Percentiles rank a stretch among this genome's conserved stretches.
Conservation (phyloP, 2,888 invertebrate genomes). For the Aphodius sticticus region DNA sequence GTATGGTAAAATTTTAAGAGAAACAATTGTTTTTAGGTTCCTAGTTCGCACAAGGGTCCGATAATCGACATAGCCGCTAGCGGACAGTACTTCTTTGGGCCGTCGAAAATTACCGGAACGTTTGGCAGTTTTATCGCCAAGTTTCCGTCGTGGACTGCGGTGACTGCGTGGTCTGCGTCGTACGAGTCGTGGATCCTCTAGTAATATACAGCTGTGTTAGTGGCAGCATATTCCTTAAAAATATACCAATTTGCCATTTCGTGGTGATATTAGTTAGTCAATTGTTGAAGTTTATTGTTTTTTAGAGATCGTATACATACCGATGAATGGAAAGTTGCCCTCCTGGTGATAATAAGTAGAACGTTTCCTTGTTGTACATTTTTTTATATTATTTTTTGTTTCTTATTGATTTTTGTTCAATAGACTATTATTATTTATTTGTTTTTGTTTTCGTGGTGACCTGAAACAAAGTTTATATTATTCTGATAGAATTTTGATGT, state of each 20-base stretch:
- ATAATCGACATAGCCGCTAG: conserved; percentile 67
- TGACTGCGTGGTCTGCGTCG: conserved; percentile 75
- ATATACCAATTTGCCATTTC: conserved; percentile 5
- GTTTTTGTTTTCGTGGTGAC: neutral
- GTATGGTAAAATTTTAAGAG: too few species aligned
- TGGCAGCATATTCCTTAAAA: conserved; percentile 4
- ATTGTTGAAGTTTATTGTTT: neutral
- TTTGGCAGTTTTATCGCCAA: conserved; percentile 65
- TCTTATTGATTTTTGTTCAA: conserved; percentile 28
- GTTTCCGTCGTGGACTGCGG: conserved; percentile 72
- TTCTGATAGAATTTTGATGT: neutral
- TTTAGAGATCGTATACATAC: neutral
- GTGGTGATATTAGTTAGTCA: neutral
- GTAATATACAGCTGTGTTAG: conserved; percentile 28
- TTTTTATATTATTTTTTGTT: conserved; percentile 32
- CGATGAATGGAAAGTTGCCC: conserved; percentile 8
- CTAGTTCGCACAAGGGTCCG: conserved; percentile 57
- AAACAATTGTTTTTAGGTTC: conserved; percentile 54
- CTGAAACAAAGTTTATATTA: neutral
- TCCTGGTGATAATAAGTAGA: neutral
- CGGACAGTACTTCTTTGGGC: conserved; percentile 68
- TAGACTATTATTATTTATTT: conserved; percentile 18
- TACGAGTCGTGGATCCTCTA: conserved; percentile 67
- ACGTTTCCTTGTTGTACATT: conserved; percentile 9
- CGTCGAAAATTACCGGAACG: conserved; percentile 62